These are phyloP conservation scores for Serrognathus titanus DNA, from an alignment of 2,888 invertebrate genomes.

Conservation along the genomic window DNA sequence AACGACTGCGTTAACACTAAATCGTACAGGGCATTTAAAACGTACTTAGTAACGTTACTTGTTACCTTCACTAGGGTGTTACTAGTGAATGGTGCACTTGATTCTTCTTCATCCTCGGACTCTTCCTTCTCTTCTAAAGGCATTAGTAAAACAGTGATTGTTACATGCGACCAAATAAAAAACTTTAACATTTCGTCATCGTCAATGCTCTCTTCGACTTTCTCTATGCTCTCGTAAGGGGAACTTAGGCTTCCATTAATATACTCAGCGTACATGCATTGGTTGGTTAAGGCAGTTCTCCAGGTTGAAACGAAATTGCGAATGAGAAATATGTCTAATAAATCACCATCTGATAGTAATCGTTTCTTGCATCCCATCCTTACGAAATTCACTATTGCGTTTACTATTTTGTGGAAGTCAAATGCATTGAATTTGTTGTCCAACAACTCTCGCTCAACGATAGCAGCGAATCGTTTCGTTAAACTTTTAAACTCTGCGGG, in stretches of 20 bases:
- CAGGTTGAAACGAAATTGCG: constrained; percentile 26
- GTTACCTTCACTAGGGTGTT: constrained; percentile 25
- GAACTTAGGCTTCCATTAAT: constrained; percentile 34
- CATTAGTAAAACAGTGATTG: constrained; percentile 29
- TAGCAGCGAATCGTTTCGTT: constrained; percentile 37
- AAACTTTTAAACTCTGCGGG: constrained; percentile 36
- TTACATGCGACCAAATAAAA: constrained; percentile 39
- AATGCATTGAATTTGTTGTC: constrained; percentile 8
- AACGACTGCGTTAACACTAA: constrained; percentile 43
- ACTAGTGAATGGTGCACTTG: constrained; percentile 19
- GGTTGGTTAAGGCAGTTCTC: constrained; percentile 21
- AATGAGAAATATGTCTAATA: constrained; percentile 32
- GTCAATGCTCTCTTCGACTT: constrained; percentile 12
- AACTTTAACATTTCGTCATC: constrained; percentile 35
- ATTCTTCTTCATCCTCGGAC: constrained; percentile 32
- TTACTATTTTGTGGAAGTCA: constrained; percentile 19
- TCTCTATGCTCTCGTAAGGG: constrained; percentile 25
- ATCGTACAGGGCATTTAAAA: constrained; percentile 42
- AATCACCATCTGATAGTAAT: constrained; percentile 28
- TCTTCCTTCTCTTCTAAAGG: constrained; percentile 23
- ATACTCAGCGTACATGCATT: constrained; percentile 35
- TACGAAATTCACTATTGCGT: constrained; percentile 34
- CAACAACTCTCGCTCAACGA: constrained; percentile 40
- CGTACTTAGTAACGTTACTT: constrained; percentile 36
- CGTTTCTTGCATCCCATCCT: constrained; percentile 31